Percentiles rank a stretch among this genome's conserved stretches.
Evolutionary conservation across 2,113 vertebrate genomes (phyloP).

Genomic region (Neodontobutis hainanensis): DNA sequence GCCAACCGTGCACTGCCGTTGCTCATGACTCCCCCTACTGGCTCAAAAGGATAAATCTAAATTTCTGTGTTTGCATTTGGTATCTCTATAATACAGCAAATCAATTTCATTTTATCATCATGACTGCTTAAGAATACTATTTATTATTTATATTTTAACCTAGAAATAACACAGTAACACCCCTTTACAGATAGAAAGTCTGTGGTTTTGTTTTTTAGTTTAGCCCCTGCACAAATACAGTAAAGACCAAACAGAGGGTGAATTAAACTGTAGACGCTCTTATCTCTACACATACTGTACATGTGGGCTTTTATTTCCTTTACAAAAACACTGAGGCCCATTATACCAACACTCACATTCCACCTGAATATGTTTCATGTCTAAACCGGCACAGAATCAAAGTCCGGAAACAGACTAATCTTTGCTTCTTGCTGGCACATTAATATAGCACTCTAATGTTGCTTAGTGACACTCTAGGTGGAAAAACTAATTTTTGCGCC

Average conservation of each 20-base stretch:
- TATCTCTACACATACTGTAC: slow-evolving; percentile 40
- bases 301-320: slow-evolving; percentile 51
- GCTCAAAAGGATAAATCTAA: no score
- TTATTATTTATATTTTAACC: no score
- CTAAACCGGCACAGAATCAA: slow-evolving; percentile 57
- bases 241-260: slow-evolving; percentile 9
- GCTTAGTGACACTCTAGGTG: slow-evolving; percentile 65
- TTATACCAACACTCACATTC: slow-evolving; percentile 59
- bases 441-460: slow-evolving; percentile 49
- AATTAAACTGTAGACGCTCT: slow-evolving; percentile 32
- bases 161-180: no score
- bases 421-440: slow-evolving; percentile 57
- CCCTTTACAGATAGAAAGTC: no score
- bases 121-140: no score
- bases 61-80: no score
- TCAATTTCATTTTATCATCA: no score
- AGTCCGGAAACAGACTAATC: slow-evolving; percentile 69
- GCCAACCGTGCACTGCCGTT: no score
- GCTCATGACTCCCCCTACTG: no score
- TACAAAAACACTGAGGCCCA: slow-evolving; percentile 49
- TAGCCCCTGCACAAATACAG: slow-evolving; percentile 30
- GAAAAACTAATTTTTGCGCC: slow-evolving; percentile 71
- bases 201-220: slow-evolving; percentile 24
- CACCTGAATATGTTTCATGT: slow-evolving; percentile 58
- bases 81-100: no score